Evolutionary conservation across 2,888 invertebrate genomes (phyloP), one percentile per base, ranked within the genome.

Genomic region (Crocallis elinguaria): DNA sequence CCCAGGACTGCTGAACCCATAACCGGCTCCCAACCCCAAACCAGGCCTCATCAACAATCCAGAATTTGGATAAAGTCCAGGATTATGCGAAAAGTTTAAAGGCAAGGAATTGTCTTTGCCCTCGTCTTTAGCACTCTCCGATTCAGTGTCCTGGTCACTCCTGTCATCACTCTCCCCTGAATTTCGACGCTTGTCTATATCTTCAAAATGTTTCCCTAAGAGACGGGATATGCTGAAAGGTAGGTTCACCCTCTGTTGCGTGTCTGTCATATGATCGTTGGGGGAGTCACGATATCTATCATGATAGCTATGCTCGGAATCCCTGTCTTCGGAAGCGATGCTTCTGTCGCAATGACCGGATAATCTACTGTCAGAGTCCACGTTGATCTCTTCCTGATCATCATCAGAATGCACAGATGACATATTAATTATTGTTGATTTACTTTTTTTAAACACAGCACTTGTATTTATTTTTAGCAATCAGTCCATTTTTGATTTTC

Each of bases 151-250:
- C 73, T 85, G 86, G 55, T 88, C 91, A 82, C 92, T 91, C 52
- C 92, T 82, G 45, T 89, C 89, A 21, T 90, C 89, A 84, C 90
- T 90, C 60, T 92, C 92, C 17, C 92, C 78, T 0, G 92, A 92
- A 77, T 89, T 82, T 60, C 92, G 76, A 49, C 92, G 82, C 60
- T 92, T 91, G 27, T 92, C 92, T 71, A 93, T 92, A 43, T 94
- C 94, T 64, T 94, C 95, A 67, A 94, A 94, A 63, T 94, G 95
- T 84, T 95, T 95, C n/a, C 95, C 95, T 73, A 96, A 87, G 71
- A 96, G 92, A 73, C 96, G 93, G 25, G 96, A 96, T 92, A 96
- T 96, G 84, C 96, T 96, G 88, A 96, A 96, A 51, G 96, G 95
- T 66, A 96, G 75, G 32, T 93, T 92, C 36, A 93, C 93, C 71